Percentiles rank a stretch among this genome's conserved stretches.
Conservation (phyloP, 2,113 vertebrate genomes). For the Nymphicus hollandicus region DNA sequence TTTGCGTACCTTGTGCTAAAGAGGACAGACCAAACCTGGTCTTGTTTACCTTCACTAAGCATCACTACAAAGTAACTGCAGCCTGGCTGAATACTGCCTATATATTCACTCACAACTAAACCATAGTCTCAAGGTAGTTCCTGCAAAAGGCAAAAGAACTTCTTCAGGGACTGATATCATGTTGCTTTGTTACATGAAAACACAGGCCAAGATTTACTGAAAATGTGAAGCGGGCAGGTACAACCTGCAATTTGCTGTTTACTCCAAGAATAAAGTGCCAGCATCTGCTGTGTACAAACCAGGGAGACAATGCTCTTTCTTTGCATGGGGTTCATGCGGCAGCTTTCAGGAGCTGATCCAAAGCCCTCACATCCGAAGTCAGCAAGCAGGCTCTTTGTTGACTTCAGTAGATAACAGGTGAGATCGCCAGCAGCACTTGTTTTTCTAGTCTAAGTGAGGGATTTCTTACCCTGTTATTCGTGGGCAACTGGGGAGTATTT, state of each 20-base stretch:
- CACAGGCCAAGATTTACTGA: not conserved
- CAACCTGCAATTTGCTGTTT: not conserved
- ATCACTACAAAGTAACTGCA: not conserved
- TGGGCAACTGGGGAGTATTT: not conserved
- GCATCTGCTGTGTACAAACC: not conserved
- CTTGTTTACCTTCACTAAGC: not conserved
- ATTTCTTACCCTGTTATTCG: not conserved
- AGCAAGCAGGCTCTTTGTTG: not conserved
- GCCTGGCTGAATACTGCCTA: not conserved
- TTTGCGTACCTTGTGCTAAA: not conserved
- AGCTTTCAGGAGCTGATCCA: not conserved
- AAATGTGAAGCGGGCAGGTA: not conserved
- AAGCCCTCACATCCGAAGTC: not conserved
- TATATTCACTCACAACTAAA: not conserved
- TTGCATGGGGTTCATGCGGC: fast-evolving
- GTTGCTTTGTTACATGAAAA: not conserved
- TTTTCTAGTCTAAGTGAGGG: not conserved
- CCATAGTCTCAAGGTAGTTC: not conserved
- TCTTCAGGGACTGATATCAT: not conserved
- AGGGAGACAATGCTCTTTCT: not conserved
- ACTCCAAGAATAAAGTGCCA: not conserved
- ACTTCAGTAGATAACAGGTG: not conserved
- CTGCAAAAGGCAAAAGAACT: not conserved
- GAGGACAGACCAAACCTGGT: not conserved
- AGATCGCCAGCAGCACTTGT: not conserved